Conservation (phyloP, 2,797 vertebrate species). For the Heteromormyrus szaboi region DNA sequence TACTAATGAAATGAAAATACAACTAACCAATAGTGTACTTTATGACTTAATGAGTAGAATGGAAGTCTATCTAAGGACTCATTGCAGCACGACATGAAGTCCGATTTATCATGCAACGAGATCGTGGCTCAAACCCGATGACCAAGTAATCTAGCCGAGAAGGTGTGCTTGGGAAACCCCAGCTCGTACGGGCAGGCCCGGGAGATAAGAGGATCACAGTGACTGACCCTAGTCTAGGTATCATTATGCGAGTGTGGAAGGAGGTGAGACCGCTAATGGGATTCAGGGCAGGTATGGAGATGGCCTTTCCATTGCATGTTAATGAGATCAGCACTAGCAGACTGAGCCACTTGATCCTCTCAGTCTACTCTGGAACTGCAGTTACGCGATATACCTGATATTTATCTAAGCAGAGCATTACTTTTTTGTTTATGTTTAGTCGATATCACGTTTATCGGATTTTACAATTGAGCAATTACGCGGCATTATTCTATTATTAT, state of each 20-base stretch:
- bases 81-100: not conserved
- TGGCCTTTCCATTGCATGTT: conserved; percentile 2
- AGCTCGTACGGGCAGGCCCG: not conserved
- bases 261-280: not conserved
- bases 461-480: not conserved
- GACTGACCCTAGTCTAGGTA: not conserved
- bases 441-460: not conserved
- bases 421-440: conserved; percentile 52
- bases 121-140: conserved; percentile 6
- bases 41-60: not conserved
- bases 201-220: not conserved
- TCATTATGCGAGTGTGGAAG: not conserved
- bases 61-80: not conserved
- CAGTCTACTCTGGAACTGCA: conserved; percentile 60
- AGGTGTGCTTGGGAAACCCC: not conserved
- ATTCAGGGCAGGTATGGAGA: not conserved
- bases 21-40: not conserved
- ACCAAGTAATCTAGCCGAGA: not conserved
- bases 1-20: not conserved
- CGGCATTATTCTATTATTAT: not conserved
- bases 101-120: conserved; percentile 3
- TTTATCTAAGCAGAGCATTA: conserved; percentile 62
- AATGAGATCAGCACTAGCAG: conserved; percentile 5
- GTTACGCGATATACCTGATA: conserved; percentile 70
- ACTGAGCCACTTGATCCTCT: not conserved